Percentiles rank a stretch among this genome's conserved stretches.
These are phyloP conservation scores for Mormyrus proboscirostris DNA, from an alignment of 2,797 vertebrate genomes.

Conservation along the genomic window DNA sequence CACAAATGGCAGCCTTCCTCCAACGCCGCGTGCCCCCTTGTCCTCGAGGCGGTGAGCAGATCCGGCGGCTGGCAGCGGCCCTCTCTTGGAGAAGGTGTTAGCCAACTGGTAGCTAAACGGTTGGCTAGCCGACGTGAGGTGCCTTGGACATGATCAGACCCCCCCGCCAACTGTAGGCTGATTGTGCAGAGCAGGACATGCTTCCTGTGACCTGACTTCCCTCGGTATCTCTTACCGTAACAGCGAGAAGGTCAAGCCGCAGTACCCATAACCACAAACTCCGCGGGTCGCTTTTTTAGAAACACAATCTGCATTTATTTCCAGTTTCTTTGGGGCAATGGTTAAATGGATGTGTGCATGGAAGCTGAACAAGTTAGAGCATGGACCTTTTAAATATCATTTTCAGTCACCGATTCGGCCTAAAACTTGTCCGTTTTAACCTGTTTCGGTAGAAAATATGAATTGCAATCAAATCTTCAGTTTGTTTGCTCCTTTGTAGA, in stretches of 20 bases:
- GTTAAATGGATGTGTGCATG: background rate
- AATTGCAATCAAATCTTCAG: background rate
- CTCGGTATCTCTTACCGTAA: background rate
- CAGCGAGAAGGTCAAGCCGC: background rate
- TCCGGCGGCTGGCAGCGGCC: background rate
- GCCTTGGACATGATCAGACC: background rate
- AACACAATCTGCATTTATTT: background rate
- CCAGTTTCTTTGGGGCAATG: background rate
- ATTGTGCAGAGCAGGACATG: background rate
- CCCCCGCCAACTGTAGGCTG: background rate
- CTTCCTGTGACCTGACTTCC: background rate
- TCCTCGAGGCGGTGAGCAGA: background rate
- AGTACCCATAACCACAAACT: background rate
- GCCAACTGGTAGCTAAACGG: background rate
- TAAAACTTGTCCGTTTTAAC: background rate
- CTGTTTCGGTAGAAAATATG: background rate
- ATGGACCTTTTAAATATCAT: background rate
- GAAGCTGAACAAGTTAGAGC: background rate
- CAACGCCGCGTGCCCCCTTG: background rate
- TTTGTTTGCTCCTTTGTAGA: background rate
- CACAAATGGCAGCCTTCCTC: background rate
- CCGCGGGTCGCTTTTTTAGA: background rate
- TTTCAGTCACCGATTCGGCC: background rate
- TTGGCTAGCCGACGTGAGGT: background rate
- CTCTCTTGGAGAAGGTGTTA: background rate